Base-by-base conservation (phyloP, 2,113 vertebrate species). In the Bucco capensis region DNA sequence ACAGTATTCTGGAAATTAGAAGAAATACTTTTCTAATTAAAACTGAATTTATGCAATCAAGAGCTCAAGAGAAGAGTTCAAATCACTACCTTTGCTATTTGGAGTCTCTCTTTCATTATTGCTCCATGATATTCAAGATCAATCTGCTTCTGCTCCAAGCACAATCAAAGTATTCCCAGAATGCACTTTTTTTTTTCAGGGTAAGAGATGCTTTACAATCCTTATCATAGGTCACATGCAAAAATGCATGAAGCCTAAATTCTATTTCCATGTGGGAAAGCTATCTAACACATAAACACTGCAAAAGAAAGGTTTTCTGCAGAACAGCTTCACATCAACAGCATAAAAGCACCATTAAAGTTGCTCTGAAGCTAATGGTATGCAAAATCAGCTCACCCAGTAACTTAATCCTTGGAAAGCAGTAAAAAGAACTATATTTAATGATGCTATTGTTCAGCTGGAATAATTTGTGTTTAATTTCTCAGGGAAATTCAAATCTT, bases 391-490 rank as follows among this genome's bases (percentile, higher is more conserved):
- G 53, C 53, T 89, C 86, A 65, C 23, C n/a, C 62, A 62, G 74
- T 61, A 83, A 49, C 76, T 62, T 75, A 40, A 74, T 72, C 73
- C 58, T 74, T 86, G 65, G 80, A 91, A 92, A 80, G 84, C 51
- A 71, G 18, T 38, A 86, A 77, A 88, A 86, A 90, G 85, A 77
- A 35, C 56, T 84, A 42, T 86, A 89, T 95, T 89, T 95, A 96
- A 97, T 83, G 88, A 69, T 58, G 58, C 76, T 37, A 46, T 93
- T 94, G 77, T 93, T 97, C 62, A 64, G 54, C 22, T 89, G 76
- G 84, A 87, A 93, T 94, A 85, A 94, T 86, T 79, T 57, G 86
- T 90, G 58, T 81, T 91, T 92, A 91, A 93, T 93, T 94, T 96
- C 74, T 80, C 76, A 66, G 84, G 87, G 92, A 96, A 95, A 96